Evolutionary conservation across 2,113 vertebrate species (phyloP).

Genomic region (Neodon shergylaensis): DNA sequence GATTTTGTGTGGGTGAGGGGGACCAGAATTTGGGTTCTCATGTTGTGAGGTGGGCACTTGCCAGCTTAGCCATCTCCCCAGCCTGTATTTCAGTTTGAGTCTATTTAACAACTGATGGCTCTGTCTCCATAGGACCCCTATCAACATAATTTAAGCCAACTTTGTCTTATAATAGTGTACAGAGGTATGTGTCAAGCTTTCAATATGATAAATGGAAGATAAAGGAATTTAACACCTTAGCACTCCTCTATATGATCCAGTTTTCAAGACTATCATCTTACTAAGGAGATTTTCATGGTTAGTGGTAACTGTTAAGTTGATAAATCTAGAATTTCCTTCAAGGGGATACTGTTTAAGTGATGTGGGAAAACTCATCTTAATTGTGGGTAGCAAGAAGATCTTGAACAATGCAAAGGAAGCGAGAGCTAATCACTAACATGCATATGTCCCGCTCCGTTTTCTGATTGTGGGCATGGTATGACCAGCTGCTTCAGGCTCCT

Average conservation of each 20-base stretch:
- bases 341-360: neutral
- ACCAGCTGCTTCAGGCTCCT: neutral
- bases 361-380: neutral
- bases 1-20: too few species aligned
- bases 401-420: too few species aligned
- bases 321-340: neutral
- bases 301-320: neutral
- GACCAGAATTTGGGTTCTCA: too few species aligned
- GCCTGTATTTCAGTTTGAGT: neutral
- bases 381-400: too few species aligned
- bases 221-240: neutral
- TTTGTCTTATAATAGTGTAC: neutral
- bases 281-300: neutral
- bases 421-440: too few species aligned
- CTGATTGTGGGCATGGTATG: neutral
- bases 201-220: neutral
- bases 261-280: neutral
- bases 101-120: neutral
- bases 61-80: neutral
- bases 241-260: neutral
- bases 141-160: neutral
- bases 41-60: neutral
- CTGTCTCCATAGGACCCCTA: neutral
- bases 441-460: neutral
- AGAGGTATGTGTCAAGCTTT: neutral